These are phyloP conservation scores for Lasioglossum albipes DNA, from an alignment of 1,140 invertebrate genomes.

Conservation along the genomic window DNA sequence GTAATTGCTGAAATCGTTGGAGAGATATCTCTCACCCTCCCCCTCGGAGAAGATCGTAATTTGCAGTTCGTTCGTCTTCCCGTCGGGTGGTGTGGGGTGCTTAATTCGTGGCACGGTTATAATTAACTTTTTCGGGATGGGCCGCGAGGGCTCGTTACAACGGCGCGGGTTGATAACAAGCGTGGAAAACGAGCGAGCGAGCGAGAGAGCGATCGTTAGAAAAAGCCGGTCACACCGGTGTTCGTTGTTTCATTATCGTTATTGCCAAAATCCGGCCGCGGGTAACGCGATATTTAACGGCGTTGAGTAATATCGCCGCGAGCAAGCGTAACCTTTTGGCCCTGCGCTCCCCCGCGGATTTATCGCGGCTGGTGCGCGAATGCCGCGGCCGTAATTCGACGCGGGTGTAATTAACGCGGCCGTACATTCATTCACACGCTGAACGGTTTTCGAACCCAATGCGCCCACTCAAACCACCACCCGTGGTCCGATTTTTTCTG, in stretches of 20 bases:
- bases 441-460: constrained; percentile 6
- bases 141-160: constrained; percentile 6
- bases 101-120: constrained; percentile 4
- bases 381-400: constrained; percentile 31
- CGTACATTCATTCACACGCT: not conserved
- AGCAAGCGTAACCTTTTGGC: constrained; percentile 17
- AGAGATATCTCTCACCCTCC: not conserved
- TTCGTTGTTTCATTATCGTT: constrained; percentile 47
- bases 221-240: constrained; percentile 13
- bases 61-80: constrained; percentile 57
- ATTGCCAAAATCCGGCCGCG: constrained; percentile 40
- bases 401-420: constrained; percentile 32
- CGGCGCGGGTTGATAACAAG: constrained; percentile 32
- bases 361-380: constrained; percentile 30
- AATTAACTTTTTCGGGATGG: not conserved
- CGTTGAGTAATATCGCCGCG: constrained; percentile 40
- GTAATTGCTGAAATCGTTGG: constrained; percentile 59
- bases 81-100: too few relatives aligned
- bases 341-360: constrained; percentile 9
- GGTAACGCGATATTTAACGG: constrained; percentile 37
- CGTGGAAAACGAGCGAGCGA: constrained; percentile 36
- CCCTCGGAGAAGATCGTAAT: constrained; percentile 36
- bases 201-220: constrained; percentile 34
- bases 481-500: not conserved
- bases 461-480: not conserved